phyloP scores from a whole-genome alignment of 2,888 invertebrate species.

The Pammene aurita region DNA sequence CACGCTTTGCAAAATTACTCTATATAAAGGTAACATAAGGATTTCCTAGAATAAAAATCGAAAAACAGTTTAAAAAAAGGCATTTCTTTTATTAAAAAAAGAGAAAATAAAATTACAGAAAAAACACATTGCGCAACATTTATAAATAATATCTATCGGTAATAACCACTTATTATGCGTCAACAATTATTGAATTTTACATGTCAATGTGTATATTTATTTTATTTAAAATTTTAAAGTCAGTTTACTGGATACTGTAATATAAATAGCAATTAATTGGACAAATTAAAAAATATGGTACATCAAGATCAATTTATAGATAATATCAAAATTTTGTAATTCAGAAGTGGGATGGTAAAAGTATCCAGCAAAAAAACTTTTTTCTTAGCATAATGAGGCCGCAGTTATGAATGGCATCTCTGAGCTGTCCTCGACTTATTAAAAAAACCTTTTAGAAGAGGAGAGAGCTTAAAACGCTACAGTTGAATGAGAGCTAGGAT shows the following conservation, averaged over 20 bases:
- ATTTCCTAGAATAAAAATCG: conserved; percentile 34
- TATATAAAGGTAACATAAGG: not conserved
- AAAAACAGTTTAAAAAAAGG: conserved; percentile 62
- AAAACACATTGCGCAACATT: conserved; percentile 78
- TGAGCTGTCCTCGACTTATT: conserved; percentile 42
- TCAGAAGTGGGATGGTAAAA: conserved; percentile 1
- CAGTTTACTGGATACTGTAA: conserved; percentile 28
- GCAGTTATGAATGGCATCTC: conserved; percentile 44
- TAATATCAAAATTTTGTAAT: not conserved
- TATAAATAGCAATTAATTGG: not conserved
- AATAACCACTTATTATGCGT: conserved; percentile 71
- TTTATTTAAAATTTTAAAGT: conserved; percentile 25
- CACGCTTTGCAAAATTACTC: too few species aligned
- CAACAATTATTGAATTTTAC: conserved; percentile 64
- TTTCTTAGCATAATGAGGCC: conserved; percentile 38
- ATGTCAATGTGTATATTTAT: conserved; percentile 56
- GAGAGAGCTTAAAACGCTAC: not conserved
- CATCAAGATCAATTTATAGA: too few species aligned
- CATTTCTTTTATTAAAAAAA: conserved; percentile 70
- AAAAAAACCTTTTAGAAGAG: conserved; percentile 9
- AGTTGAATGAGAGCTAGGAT: not conserved
- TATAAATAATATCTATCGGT: conserved; percentile 65
- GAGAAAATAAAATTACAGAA: conserved; percentile 71
- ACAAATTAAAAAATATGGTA: not conserved
- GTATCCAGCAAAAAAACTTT: conserved; percentile 11